Base-by-base conservation (phyloP, 2,888 invertebrate species). In the Ophonus ardosiacus region DNA sequence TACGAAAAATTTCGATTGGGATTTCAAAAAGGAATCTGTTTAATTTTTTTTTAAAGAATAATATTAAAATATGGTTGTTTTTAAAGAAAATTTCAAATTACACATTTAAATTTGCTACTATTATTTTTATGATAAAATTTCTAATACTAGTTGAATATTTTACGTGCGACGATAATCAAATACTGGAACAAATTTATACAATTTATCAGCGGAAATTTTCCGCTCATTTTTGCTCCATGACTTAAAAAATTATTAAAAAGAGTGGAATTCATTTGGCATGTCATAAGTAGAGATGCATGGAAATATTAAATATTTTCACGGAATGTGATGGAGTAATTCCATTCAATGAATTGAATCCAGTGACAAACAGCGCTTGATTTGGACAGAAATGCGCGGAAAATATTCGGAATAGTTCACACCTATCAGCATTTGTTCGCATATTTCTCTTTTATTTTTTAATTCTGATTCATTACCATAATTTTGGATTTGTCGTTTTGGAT, bases 331-430 rank as follows among this genome's bases (percentile, higher is more conserved):
- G 68, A 38, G 68, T 38, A 68, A 68, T 68, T 68, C 38, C 31
- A 15, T 31, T 38, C 31, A 68, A 38, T 68, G 68, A 31, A 38
- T 61, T 61, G 17, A 61, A 61, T 65, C 65, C 38, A 68, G 68
- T 68, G 68, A 68, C 68, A 68, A 68, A 68, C 68, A 68, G n/a
- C 68, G 68, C 38, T 40, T 68, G 15, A 68, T 68, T 68, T 68
- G 38, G 38, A 68, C n/a, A 0, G 65, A 31, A n/a, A 31, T 65
- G 31, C 31, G 65, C n/a, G 65, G 65, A 65, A 65, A 31, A 31
- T 65, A 31, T 31, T 65, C 65, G 38, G 68, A 68, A 68, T 68
- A 68, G 38, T 15, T 65, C 38, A 21, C 68, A 68, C 31, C 38
- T 38, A 68, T 68, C 38, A 15, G 5, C 68, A 38, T 65, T n/a